Evolutionary conservation across 2,888 invertebrate species (phyloP).

Genomic region (Cheilosia impressa): DNA sequence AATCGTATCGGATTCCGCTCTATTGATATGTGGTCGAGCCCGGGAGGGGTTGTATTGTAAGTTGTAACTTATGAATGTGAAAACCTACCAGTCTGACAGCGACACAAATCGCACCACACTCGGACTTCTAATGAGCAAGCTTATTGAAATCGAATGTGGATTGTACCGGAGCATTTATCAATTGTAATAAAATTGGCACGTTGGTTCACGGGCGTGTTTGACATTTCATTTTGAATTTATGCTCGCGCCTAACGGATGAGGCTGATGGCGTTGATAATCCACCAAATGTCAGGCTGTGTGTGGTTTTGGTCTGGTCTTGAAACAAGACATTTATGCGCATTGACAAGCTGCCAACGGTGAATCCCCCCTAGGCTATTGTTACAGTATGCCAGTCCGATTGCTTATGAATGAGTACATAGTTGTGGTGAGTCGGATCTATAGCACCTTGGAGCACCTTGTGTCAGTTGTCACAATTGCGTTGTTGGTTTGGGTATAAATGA

Average conservation of each 20-base stretch:
- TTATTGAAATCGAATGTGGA: conserved; percentile 45
- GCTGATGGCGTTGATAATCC: conserved; percentile 23
- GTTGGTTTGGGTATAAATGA: no score
- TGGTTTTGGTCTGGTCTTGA: conserved; percentile 33
- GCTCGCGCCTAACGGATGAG: conserved; percentile 14
- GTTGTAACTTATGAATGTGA: neutral
- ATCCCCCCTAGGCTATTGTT: no score
- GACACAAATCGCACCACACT: conserved; percentile 17
- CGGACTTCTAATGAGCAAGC: conserved; percentile 15
- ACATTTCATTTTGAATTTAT: conserved; percentile 15
- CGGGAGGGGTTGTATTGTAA: neutral
- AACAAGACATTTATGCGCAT: conserved; percentile 6
- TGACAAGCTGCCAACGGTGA: conserved; percentile 12
- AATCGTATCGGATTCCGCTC: conserved; percentile 16
- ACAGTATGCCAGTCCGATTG: no score
- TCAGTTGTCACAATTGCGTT: no score
- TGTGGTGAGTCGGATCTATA: no score
- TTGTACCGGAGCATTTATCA: conserved; percentile 23
- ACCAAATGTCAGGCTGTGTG: conserved; percentile 14
- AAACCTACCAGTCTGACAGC: neutral
- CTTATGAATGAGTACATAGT: no score
- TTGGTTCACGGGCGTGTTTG: conserved; percentile 31
- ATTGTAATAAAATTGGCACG: conserved; percentile 14
- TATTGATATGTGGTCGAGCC: conserved; percentile 18
- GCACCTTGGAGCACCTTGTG: no score